Base-by-base conservation (phyloP, 2,888 invertebrate species). In the Tachina fera region DNA sequence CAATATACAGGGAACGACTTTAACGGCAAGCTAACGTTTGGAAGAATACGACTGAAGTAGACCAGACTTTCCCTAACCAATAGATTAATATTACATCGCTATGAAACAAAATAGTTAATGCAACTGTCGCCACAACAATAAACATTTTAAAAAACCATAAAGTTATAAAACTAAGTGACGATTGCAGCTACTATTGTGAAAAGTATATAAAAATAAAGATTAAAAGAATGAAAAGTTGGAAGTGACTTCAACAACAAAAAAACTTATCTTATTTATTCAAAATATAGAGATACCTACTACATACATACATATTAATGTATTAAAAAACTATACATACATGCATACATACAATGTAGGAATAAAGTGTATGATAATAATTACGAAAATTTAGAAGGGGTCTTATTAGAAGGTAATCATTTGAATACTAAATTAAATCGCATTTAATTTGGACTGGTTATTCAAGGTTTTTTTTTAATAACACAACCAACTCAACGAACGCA, bases 401-500 rank as follows among this genome's bases (percentile, higher is more conserved):
- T 80, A 70, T 58, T 68, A 41, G 53, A 72, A 74, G 68, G 70
- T 80, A 80, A 76, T 70, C 43, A 61, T 51, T 70, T 58, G 75
- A 63, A 70, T 58, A 67, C n/a, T 61, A 68, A 78, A 63, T 19
- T 68, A 61, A 49, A 49, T 71, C 19, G 60, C 49, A 68, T 61
- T 58, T 63, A 65, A 71, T 70, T 71, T 49, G 41, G 56, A 84
- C 67, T 71, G 51, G 76, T 81, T 80, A 41, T 71, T 81, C 81
- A 77, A 84, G 80, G 75, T 81, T 76, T 19, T 84, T n/a, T 68
- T 16, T n/a, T 41, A 56, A 49, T 22, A 79, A 47, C 3, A 22
- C 31, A n/a, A 39, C 19, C 60, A 78, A 16, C 39, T 56, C 16
- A 65, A 45, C 45, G 22, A 2, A n/a, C 47, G 56, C 16, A 65